Evolutionary conservation across 2,888 invertebrate genomes (phyloP).

Genomic region (Metallyticus violacea): DNA sequence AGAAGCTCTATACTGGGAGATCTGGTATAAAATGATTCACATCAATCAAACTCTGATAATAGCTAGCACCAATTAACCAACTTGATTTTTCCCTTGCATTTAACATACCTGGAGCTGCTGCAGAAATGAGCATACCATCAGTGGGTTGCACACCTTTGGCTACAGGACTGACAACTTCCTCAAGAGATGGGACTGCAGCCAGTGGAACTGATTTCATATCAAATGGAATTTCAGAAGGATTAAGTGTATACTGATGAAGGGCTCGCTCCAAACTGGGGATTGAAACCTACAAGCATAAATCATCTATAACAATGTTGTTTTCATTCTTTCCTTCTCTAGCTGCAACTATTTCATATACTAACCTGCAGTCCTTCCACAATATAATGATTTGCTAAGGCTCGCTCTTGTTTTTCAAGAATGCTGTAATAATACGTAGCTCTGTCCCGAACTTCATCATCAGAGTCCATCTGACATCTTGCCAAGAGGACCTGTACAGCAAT

Average conservation of each 20-base stretch:
- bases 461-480: slow-evolving; percentile 88
- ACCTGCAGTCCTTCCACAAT: slow-evolving; percentile 69
- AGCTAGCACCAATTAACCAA: too few species aligned
- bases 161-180: slow-evolving; percentile 48
- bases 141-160: slow-evolving; percentile 44
- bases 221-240: slow-evolving; percentile 71
- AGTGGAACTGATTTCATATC: slow-evolving; percentile 83
- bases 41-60: too few species aligned
- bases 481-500: slow-evolving; percentile 56
- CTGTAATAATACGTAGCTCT: slow-evolving; percentile 94
- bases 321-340: not conserved
- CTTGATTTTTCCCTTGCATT: too few species aligned
- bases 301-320: not conserved
- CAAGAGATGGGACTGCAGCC: slow-evolving; percentile 51
- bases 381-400: slow-evolving; percentile 70
- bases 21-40: too few species aligned
- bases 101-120: slow-evolving; percentile 10
- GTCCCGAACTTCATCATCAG: slow-evolving; percentile 98
- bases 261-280: slow-evolving; percentile 86
- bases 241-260: slow-evolving; percentile 75
- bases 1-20: too few species aligned
- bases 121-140: slow-evolving; percentile 29
- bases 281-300: slow-evolving; percentile 58
- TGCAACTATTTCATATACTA: slow-evolving; percentile 26
- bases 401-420: slow-evolving; percentile 70